Evolutionary conservation across 2,797 vertebrate genomes (phyloP), one percentile per base, ranked within the genome.

Genomic region (Rousettus madagascariensis): DNA sequence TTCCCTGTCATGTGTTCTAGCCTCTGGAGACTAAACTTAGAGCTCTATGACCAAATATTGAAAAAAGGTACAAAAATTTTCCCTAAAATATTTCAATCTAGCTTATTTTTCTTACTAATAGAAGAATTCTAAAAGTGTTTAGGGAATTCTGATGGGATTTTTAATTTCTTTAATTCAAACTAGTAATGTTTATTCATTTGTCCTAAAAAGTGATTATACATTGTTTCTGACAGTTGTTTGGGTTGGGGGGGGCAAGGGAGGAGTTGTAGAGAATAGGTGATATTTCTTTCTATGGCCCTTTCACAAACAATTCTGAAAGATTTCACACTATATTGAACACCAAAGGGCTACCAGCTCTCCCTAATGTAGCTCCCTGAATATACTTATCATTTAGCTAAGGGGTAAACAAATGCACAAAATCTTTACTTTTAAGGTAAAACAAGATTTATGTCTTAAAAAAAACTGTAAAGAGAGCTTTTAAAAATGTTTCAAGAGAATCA

Each of bases 161-260:
- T 94, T 59, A 36, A 33, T 91, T 91, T 91, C 19, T 72, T 57
- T 84, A 75, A 69, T 91, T 79, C 51, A 90, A 69, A 77, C 22
- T 63, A 63, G 22, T 30, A 86, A 71, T 71, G 5, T 91, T 71
- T 87, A 43, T 8, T 55, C 20, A 36, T 77, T 94, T 74, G 5
- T 83, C 86, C 68, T 87, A 43, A 77, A 90, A 22, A 20, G 6
- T 53, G 8, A 3, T 69, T 79, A 36, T 28, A 33, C 6, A 12
- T 84, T 55, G 2, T 79, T 85, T 49, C 61, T 88, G 20, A 19
- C 22, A 30, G 6, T 69, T 51, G 24, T 63, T 74, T 86, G 4
- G 15, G 7, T 5, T 7, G 68, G 83, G 26, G 43, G 6, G 6
- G 12, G 12, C 24, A 61, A 8, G 28, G 3, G 4, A 86, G 11